These are phyloP conservation scores for Anguilla anguilla DNA, from an alignment of 2,797 vertebrate species.

Conservation along the genomic window DNA sequence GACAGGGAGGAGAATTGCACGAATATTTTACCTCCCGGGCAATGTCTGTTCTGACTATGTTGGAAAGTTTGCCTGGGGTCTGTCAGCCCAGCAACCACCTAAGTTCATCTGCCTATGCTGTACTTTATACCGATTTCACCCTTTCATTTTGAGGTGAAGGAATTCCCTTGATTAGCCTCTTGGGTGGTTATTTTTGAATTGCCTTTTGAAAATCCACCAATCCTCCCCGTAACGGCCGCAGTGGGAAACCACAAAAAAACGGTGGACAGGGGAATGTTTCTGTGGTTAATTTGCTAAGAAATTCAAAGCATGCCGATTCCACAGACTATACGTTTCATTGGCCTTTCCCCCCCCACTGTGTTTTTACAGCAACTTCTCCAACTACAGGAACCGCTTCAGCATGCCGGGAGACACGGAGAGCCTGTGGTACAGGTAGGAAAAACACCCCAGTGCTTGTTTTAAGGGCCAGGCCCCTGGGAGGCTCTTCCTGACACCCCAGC, in stretches of 20 bases:
- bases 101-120: conserved; percentile 24
- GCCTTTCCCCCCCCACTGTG: conserved; percentile 28
- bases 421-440: conserved; percentile 88
- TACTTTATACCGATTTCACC: conserved; percentile 10
- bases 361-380: conserved; percentile 85
- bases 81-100: conserved; percentile 22
- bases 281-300: conserved; percentile 45
- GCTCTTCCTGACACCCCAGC: background rate
- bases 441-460: background rate
- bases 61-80: conserved; percentile 22
- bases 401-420: conserved; percentile 85
- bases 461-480: background rate
- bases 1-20: background rate
- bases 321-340: conserved; percentile 32
- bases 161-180: conserved; percentile 5
- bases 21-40: background rate
- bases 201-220: conserved; percentile 7
- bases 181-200: background rate
- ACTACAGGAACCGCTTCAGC: conserved; percentile 87
- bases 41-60: background rate
- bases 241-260: conserved; percentile 34
- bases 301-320: conserved; percentile 48
- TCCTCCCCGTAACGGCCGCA: background rate
- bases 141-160: conserved; percentile 19
- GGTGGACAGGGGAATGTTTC: conserved; percentile 31